These are phyloP conservation scores for Sussaba pulchella DNA, from an alignment of 2,888 invertebrate genomes.

Conservation along the genomic window DNA sequence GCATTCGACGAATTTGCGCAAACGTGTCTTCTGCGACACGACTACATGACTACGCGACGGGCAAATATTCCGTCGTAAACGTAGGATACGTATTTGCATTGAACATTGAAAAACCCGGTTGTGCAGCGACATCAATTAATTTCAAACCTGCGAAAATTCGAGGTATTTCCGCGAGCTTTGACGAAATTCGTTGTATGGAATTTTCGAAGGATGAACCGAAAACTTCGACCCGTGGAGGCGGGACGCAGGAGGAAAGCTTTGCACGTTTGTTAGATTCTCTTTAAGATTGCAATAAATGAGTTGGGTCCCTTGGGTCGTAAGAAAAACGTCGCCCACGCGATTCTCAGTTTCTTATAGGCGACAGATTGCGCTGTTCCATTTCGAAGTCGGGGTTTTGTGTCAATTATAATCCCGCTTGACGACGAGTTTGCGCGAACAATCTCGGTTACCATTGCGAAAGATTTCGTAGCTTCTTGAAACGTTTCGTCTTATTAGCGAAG, in stretches of 20 bases:
- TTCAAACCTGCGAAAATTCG: not conserved
- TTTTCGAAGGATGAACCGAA: not conserved
- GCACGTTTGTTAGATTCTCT: not conserved
- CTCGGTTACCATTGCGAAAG: slow-evolving; percentile 21
- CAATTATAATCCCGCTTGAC: slow-evolving; percentile 11
- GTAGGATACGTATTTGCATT: not conserved
- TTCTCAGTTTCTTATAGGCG: not conserved
- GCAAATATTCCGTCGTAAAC: slow-evolving; percentile 22
- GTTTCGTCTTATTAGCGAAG: slow-evolving; percentile 1
- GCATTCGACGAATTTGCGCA: slow-evolving; percentile 2
- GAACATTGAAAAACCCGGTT: not conserved
- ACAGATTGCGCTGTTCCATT: not conserved
- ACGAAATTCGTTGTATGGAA: no score
- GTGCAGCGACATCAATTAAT: not conserved
- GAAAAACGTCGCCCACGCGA: not conserved
- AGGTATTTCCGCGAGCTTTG: no score
- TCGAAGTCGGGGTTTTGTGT: not conserved
- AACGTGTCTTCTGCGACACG: slow-evolving; percentile 30
- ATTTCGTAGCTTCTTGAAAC: not conserved
- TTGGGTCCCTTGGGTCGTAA: not conserved
- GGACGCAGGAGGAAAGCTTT: no score
- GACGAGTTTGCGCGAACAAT: not conserved
- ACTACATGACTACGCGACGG: slow-evolving; percentile 10
- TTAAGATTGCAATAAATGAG: not conserved
- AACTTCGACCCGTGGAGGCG: not conserved